Evolutionary conservation across 2,113 vertebrate genomes (phyloP), one percentile per base, ranked within the genome.

Genomic region (Paradisaea rubra): DNA sequence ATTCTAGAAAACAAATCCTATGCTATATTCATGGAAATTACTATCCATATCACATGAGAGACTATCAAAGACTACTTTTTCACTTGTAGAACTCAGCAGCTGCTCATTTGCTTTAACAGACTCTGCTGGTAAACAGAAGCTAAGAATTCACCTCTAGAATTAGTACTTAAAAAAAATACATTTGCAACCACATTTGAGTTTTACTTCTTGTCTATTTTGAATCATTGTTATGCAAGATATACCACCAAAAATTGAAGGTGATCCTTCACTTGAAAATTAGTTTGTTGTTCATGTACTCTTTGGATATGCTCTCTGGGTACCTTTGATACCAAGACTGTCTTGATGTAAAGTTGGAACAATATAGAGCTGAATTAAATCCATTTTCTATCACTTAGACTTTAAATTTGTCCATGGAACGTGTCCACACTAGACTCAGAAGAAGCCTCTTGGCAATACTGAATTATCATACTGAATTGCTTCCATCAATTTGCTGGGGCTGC

Each of bases 391-490:
- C 97, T 97, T 97, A 94, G 93, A 95, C 97, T 97, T 97, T 91
- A 95, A 96, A 97, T 98, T 96, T 83, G 82, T 92, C 86, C 82
- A 93, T 86, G 69, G 78, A 97, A 95, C 76, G 25, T 89, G 95
- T 95, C 97, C 97, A 95, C 94, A 83, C 95, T 89, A 85, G 97
- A 96, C 85, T 94, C 96, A 98, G 97, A 97, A 96, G 96, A 64
- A 89, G 95, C 95, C 97, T 98, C 97, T 96, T 95, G 84, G 83
- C 96, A 95, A 97, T 88, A 97, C 94, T 97, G 97, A 98, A 98
- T 97, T 96, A 97, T 97, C 97, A 97, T 97, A 97, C 96, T 98
- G 98, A 98, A 97, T 97, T 97, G 97, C 97, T 94, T 96, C 97
- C 97, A 98, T 98, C 94, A 96, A 90, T 97, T 98, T 97, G 96